Base-by-base conservation (phyloP, 2,797 vertebrate species). In the Gephyroberyx darwinii region DNA sequence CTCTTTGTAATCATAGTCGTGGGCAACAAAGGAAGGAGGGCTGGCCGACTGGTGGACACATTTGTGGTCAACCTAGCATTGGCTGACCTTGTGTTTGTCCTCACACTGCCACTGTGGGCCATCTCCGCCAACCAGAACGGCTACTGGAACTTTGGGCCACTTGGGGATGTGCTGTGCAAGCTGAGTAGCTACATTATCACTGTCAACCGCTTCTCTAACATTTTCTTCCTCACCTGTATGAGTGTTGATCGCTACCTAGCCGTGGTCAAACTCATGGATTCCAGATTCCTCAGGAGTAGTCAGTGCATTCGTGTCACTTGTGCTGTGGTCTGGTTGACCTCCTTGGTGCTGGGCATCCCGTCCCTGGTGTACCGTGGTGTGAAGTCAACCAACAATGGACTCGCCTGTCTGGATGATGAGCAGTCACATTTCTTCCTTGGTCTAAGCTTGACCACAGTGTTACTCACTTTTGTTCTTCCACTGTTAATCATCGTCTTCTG, bases 181-280 rank as follows among this genome's bases (percentile, higher is more conserved):
- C 62, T 95, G 12, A 96, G 96, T 90, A 93, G 94, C 88, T 96
- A 94, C 71, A 65, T 90, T n/a, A 93, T 96, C 2, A 88, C 94
- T 0, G 91, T 94, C 63, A 96, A 96, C 80, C 95, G 95, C 81
- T 94, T 94, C 88, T 95, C 96, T 75, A 96, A 95, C 87, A 94
- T 96, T 74, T 93, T 95, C 77, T 95, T 97, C 64, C 95, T 97
- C 73, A 94, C 94, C 0, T 95, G 95, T 86, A 94, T 97, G 94
- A 96, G 95, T 5, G 80, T 95, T 39, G 96, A 96, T 74, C 95
- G 96, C 66, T 96, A 96, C 85, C 85, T 96, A 77, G 95, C 95
- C 0, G 93, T 97, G 64, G 94, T 92, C 65, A 93, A 90, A 12
- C 90, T 91, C 64, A 89, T 94, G 87, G 92, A 93, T 45, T 93